Conservation (phyloP, 2,888 invertebrate species). For the Periphyllus acericola region DNA sequence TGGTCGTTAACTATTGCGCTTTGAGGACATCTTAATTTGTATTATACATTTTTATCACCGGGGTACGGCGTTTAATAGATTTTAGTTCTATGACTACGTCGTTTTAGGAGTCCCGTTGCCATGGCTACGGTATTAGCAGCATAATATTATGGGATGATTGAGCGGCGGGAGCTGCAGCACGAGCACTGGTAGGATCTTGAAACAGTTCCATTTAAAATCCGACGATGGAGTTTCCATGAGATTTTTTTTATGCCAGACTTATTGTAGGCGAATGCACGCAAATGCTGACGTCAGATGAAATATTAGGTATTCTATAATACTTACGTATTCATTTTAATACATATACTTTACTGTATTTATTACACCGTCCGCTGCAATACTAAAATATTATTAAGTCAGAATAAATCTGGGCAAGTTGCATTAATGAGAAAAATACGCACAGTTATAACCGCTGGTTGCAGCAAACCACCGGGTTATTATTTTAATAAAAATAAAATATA, state of each 20-base stretch:
- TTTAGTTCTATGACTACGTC: neutral
- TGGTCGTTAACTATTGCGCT: neutral
- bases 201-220: conserved; percentile 29
- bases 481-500: neutral
- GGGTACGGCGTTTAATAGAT: conserved; percentile 14
- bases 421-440: neutral
- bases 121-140: neutral
- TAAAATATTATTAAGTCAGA: neutral
- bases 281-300: neutral
- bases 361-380: neutral
- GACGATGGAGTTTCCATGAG: neutral
- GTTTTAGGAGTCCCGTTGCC: conserved; percentile 7
- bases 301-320: neutral
- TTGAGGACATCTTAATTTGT: conserved; percentile 13
- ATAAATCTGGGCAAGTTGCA: neutral
- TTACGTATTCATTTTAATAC: neutral
- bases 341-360: neutral
- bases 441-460: neutral
- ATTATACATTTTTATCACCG: conserved; percentile 27
- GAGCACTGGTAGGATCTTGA: neutral
- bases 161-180: neutral
- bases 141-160: neutral
- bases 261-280: neutral
- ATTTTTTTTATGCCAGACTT: neutral
- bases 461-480: neutral